Evolutionary conservation across 35 echinoderm and acorn worm species (phyloP).

Genomic region (Chiridota heheva): DNA sequence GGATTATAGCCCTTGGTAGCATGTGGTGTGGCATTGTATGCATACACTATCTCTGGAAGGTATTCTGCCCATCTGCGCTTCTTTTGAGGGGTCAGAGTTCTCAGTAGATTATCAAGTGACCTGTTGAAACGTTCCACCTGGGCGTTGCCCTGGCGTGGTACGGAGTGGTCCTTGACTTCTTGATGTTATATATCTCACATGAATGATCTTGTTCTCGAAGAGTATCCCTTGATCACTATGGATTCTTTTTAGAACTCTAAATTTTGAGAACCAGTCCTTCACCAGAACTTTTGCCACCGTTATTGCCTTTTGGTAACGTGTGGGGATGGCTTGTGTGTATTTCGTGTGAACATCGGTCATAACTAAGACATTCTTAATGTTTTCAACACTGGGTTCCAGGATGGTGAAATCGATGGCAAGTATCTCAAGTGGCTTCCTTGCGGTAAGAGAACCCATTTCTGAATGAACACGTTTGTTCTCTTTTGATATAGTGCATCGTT

Average conservation of each 20-base stretch:
- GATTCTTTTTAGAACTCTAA: slow-evolving; percentile 56
- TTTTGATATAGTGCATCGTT: slow-evolving; percentile 39
- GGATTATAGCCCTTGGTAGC: slow-evolving; percentile 66
- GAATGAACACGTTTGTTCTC: slow-evolving; percentile 11
- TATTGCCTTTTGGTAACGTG: slow-evolving; percentile 54
- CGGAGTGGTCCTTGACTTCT: slow-evolving; percentile 55
- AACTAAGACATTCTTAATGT: slow-evolving; percentile 65
- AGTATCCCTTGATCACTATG: slow-evolving; percentile 72
- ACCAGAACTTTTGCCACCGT: slow-evolving; percentile 69
- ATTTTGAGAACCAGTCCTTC: slow-evolving; percentile 58
- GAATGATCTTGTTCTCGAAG: slow-evolving; percentile 58
- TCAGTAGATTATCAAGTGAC: slow-evolving; percentile 49
- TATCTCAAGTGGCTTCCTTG: slow-evolving; percentile 47
- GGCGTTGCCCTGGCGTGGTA: slow-evolving; percentile 61
- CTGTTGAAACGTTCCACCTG: slow-evolving; percentile 64
- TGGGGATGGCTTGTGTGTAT: slow-evolving; percentile 51
- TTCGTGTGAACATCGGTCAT: slow-evolving; percentile 70
- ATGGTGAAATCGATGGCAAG: slow-evolving; percentile 65
- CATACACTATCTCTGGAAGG: slow-evolving; percentile 64
- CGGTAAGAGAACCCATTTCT: slow-evolving; percentile 49
- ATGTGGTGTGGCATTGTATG: slow-evolving; percentile 73
- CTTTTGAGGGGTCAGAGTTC: slow-evolving; percentile 44
- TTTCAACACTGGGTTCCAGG: slow-evolving; percentile 37
- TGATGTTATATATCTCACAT: slow-evolving; percentile 58
- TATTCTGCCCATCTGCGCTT: slow-evolving; percentile 78